These are phyloP conservation scores for Leptopilina drosophilae DNA, from an alignment of 2,888 invertebrate genomes.

Conservation along the genomic window DNA sequence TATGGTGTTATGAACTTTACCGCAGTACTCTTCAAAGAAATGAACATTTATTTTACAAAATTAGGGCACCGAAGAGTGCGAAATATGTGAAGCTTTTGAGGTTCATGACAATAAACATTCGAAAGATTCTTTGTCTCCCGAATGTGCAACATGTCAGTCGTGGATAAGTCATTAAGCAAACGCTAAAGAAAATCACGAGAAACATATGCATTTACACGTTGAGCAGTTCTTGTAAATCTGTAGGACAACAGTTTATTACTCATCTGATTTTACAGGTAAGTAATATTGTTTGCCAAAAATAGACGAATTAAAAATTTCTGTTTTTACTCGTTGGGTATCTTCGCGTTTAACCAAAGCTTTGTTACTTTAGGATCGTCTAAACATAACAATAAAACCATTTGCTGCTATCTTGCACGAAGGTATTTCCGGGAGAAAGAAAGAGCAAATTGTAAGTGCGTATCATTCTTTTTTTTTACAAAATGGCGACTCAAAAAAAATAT, in stretches of 20 bases:
- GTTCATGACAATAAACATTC: slow-evolving; percentile 9
- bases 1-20: slow-evolving; percentile 11
- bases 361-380: slow-evolving; percentile 33
- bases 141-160: neutral
- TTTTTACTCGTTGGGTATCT: slow-evolving; percentile 34
- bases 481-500: slow-evolving; percentile 5
- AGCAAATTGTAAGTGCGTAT: slow-evolving; percentile 40
- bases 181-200: neutral
- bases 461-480: slow-evolving; percentile 40
- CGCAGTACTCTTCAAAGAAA: neutral
- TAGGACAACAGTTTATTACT: slow-evolving; percentile 26
- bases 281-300: slow-evolving; percentile 42
- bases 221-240: slow-evolving; percentile 1
- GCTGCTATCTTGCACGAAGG: slow-evolving; percentile 40
- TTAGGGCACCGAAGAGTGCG: slow-evolving; percentile 8
- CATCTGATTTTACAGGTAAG: neutral
- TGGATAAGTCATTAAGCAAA: slow-evolving; percentile 7
- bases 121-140: neutral
- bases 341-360: slow-evolving; percentile 38
- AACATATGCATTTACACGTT: neutral
- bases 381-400: neutral
- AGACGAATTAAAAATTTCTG: slow-evolving; percentile 11
- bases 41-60: no score
- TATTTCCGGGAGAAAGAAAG: slow-evolving; percentile 43
- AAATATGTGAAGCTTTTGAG: neutral